phyloP scores from a whole-genome alignment of 1,140 invertebrate species.

The Battus philenor region DNA sequence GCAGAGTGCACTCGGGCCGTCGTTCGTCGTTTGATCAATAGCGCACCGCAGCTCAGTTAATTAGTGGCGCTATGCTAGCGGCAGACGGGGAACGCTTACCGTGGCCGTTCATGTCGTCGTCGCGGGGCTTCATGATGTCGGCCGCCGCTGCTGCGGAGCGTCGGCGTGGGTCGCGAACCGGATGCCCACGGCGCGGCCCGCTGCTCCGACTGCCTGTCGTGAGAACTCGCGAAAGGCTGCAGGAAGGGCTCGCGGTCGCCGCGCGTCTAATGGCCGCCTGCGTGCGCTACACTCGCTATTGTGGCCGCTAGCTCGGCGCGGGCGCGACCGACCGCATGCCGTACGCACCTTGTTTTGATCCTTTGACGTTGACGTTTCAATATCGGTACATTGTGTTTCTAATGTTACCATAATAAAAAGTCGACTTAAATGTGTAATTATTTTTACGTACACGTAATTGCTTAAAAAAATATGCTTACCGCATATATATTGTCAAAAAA shows the following conservation, averaged over 20 bases:
- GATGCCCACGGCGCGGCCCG: conserved; percentile 75
- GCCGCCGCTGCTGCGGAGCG: conserved; percentile 13
- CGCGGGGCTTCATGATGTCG: conserved; percentile 16
- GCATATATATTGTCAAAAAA: too few relatives aligned
- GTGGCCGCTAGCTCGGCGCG: too few relatives aligned
- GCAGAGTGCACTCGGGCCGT: too few relatives aligned
- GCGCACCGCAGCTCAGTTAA: too few relatives aligned
- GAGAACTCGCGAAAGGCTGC: conserved; percentile 25
- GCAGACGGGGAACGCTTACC: too few relatives aligned
- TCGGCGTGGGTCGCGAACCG: conserved; percentile 6
- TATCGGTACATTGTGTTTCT: background rate
- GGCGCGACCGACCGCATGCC: conserved; percentile 5
- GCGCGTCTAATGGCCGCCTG: background rate
- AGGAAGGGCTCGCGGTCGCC: too few relatives aligned
- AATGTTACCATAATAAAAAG: background rate
- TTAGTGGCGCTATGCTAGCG: too few relatives aligned
- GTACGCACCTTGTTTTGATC: conserved; percentile 13
- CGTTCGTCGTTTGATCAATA: too few relatives aligned
- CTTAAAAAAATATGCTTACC: too few relatives aligned
- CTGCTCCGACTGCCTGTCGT: too few relatives aligned
- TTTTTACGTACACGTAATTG: too few relatives aligned
- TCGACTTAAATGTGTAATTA: too few relatives aligned
- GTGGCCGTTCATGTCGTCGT: conserved; percentile 10
- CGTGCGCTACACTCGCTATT: background rate
- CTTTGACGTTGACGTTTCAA: conserved; percentile 8